phyloP scores from a whole-genome alignment of 2,888 invertebrate species.

The Microplitis manilae region DNA sequence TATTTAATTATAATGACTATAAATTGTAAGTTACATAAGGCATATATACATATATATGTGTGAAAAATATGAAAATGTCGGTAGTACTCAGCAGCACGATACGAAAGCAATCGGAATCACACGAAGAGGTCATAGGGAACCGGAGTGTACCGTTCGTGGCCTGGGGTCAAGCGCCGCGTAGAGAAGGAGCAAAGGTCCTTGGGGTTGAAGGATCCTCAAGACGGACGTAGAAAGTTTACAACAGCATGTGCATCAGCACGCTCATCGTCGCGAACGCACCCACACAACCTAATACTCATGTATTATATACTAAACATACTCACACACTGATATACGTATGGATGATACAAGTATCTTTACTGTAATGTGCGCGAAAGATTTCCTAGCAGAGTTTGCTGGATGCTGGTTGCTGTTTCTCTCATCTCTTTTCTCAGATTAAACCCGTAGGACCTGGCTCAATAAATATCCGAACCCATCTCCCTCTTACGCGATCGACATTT shows the following conservation, averaged over 20 bases:
- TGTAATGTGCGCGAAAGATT: neutral
- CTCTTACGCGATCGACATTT: slow-evolving; percentile 38
- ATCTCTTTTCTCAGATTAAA: slow-evolving; percentile 10
- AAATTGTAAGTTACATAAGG: too few relatives aligned
- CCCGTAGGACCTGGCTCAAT: slow-evolving; percentile 24
- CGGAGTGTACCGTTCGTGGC: slow-evolving; percentile 35
- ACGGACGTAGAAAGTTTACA: slow-evolving; percentile 23
- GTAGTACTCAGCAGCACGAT: neutral
- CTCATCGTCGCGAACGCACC: slow-evolving; percentile 15
- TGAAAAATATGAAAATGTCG: neutral
- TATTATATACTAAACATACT: too few relatives aligned
- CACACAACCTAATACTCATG: neutral
- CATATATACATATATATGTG: slow-evolving; percentile 3
- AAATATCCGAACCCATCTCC: slow-evolving; percentile 29
- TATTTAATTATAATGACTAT: neutral
- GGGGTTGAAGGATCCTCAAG: slow-evolving; percentile 29
- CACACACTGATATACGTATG: neutral
- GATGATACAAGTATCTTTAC: neutral
- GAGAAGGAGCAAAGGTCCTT: slow-evolving; percentile 28
- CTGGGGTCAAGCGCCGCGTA: slow-evolving; percentile 32
- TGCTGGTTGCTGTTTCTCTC: slow-evolving; percentile 6
- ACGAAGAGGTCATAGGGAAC: slow-evolving; percentile 31
- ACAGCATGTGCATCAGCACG: slow-evolving; percentile 1
- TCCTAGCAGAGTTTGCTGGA: neutral
- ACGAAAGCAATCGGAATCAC: slow-evolving; percentile 15